Conservation (phyloP, 2,113 vertebrate species). For the Jacana jacana region DNA sequence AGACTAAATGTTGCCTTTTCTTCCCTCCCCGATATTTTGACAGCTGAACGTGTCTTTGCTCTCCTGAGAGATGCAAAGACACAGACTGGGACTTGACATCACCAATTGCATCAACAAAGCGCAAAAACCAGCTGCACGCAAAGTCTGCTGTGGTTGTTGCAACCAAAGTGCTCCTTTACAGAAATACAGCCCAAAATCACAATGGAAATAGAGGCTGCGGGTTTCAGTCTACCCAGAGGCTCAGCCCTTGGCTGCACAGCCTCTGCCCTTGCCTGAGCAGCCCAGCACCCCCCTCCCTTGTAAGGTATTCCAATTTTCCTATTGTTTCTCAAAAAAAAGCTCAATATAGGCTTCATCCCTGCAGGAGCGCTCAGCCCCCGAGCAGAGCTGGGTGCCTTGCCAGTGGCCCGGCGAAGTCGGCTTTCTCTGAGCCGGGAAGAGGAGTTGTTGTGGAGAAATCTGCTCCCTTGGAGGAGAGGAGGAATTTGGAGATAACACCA, state of each 20-base stretch:
- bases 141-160: background rate
- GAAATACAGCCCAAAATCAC: background rate
- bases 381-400: background rate
- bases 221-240: background rate
- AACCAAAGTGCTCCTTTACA: background rate
- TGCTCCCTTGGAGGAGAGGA: slow-evolving; percentile 8
- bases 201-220: background rate
- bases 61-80: background rate
- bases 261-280: background rate
- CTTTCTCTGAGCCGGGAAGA: background rate
- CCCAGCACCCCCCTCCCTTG: background rate
- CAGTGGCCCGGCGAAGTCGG: background rate
- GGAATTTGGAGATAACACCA: slow-evolving; percentile 50
- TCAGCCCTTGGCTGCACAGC: fast-evolving
- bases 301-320: background rate
- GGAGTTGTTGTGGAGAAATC: background rate
- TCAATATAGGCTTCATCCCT: background rate
- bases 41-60: slow-evolving; percentile 33
- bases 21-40: slow-evolving; percentile 8
- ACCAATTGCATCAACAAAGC: background rate
- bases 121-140: slow-evolving; percentile 23
- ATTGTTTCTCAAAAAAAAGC: background rate
- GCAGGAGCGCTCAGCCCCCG: background rate
- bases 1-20: background rate
- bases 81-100: background rate